phyloP scores from a whole-genome alignment of 2,888 invertebrate genomes.

The Drosophila cracens region DNA sequence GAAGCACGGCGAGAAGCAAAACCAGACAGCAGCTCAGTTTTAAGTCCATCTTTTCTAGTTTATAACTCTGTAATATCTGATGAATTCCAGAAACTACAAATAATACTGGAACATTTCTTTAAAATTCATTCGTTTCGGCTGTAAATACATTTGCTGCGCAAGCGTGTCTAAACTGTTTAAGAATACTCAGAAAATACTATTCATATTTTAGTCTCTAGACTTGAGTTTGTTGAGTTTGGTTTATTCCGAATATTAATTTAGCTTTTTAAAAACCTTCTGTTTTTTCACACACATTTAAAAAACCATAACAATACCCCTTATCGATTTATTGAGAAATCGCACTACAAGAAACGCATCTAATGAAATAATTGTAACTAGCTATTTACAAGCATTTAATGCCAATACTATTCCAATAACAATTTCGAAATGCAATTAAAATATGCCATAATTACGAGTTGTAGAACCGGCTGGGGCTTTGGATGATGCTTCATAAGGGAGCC shows the following conservation, averaged over 20 bases:
- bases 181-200: background rate
- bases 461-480: constrained; percentile 31
- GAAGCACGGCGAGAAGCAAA: constrained; percentile 1
- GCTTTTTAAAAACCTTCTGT: background rate
- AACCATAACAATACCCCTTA: background rate
- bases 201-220: background rate
- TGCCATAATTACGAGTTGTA: constrained; percentile 67
- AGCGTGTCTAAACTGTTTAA: background rate
- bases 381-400: constrained; percentile 75
- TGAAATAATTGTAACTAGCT: constrained; percentile 70
- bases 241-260: background rate
- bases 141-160: constrained; percentile 17
- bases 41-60: constrained; percentile 15
- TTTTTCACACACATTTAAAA: background rate
- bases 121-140: constrained; percentile 16
- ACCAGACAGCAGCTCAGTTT: background rate
- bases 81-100: background rate
- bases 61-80: background rate
- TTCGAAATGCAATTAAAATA: constrained; percentile 72
- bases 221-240: background rate
- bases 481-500: constrained; percentile 10
- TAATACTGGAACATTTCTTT: background rate
- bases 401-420: constrained; percentile 64
- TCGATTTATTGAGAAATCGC: constrained; percentile 3
- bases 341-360: constrained; percentile 46